Evolutionary conservation across 2,888 invertebrate genomes (phyloP).

Genomic region (Apocheima hispidaria): DNA sequence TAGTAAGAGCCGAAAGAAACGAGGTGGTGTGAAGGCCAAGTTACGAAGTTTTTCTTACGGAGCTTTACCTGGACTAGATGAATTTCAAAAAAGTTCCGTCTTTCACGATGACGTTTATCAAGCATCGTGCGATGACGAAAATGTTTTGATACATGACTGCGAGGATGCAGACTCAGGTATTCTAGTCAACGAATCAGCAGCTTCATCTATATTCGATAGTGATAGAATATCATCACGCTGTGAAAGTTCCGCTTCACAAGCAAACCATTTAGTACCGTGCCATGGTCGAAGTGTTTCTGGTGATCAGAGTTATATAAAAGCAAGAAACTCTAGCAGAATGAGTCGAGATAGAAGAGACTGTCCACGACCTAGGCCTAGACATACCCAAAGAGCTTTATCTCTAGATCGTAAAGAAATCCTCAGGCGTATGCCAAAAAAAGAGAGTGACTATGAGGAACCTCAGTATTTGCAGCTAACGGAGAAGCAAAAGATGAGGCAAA

Average conservation of each 20-base stretch:
- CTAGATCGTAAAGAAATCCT: slow-evolving; percentile 85
- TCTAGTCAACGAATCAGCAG: slow-evolving; percentile 90
- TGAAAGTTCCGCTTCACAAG: slow-evolving; percentile 83
- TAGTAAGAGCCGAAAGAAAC: slow-evolving; percentile 73
- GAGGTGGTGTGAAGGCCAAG: slow-evolving; percentile 80
- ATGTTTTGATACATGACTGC: slow-evolving; percentile 85
- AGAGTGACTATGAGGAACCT: slow-evolving; percentile 72
- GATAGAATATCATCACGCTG: slow-evolving; percentile 83
- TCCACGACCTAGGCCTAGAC: slow-evolving; percentile 68
- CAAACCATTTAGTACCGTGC: slow-evolving; percentile 67
- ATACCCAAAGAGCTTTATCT: slow-evolving; percentile 83
- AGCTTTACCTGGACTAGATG: slow-evolving; percentile 90
- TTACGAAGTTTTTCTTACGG: slow-evolving; percentile 91
- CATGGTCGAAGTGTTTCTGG: slow-evolving; percentile 82
- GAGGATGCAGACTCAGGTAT: slow-evolving; percentile 92
- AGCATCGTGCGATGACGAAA: slow-evolving; percentile 82
- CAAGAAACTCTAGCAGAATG: slow-evolving; percentile 72
- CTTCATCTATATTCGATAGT: slow-evolving; percentile 88
- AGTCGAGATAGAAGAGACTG: slow-evolving; percentile 74
- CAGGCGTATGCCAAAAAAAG: slow-evolving; percentile 78
- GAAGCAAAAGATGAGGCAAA: slow-evolving; percentile 81
- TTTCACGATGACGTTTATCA: slow-evolving; percentile 87
- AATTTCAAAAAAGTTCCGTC: slow-evolving; percentile 88
- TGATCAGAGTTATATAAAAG: slow-evolving; percentile 75
- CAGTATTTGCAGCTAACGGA: slow-evolving; percentile 80